A percentile compares a stretch with the other conserved stretches of the same genome.
phyloP scores from a whole-genome alignment of 2,888 invertebrate species.

The Deilephila porcellus region DNA sequence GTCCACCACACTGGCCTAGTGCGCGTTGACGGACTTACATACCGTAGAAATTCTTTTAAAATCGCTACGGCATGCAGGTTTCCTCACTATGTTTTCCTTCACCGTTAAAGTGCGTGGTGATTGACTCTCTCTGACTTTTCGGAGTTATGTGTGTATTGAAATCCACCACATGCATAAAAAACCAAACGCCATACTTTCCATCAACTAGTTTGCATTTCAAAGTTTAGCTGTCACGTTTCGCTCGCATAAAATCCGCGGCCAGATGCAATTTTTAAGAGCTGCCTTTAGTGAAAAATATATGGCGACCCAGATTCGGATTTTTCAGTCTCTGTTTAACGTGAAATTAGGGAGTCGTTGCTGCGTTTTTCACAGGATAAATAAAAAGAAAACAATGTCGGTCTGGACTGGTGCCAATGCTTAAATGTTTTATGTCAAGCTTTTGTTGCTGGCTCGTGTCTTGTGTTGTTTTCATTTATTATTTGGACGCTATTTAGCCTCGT shows the following conservation, averaged over 20 bases:
- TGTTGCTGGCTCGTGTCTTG: neutral
- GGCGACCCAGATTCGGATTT: constrained; percentile 33
- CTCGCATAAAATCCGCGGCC: constrained; percentile 39
- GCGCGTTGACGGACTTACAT: too few species aligned
- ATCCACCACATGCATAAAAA: neutral
- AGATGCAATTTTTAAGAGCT: constrained; percentile 50
- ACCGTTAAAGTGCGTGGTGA: too few species aligned
- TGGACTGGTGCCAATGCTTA: constrained; percentile 47
- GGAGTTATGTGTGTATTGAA: too few species aligned
- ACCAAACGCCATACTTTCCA: neutral
- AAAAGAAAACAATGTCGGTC: constrained; percentile 49
- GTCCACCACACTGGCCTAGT: too few species aligned
- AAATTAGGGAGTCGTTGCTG: constrained; percentile 36
- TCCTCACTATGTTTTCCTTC: too few species aligned
- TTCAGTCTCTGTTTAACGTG: constrained; percentile 40
- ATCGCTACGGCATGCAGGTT: too few species aligned
- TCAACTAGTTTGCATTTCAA: neutral
- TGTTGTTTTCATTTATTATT: too few species aligned
- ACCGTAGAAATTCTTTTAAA: too few species aligned
- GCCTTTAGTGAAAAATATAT: constrained; percentile 33
- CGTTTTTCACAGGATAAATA: constrained; percentile 43
- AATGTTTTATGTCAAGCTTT: constrained; percentile 39
- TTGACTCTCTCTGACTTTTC: too few species aligned
- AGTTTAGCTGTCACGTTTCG: constrained; percentile 30
- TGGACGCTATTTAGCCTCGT: too few species aligned